Base-by-base conservation (phyloP, 1,140 invertebrate genomes). In the Polypedilum vanderplanki region DNA sequence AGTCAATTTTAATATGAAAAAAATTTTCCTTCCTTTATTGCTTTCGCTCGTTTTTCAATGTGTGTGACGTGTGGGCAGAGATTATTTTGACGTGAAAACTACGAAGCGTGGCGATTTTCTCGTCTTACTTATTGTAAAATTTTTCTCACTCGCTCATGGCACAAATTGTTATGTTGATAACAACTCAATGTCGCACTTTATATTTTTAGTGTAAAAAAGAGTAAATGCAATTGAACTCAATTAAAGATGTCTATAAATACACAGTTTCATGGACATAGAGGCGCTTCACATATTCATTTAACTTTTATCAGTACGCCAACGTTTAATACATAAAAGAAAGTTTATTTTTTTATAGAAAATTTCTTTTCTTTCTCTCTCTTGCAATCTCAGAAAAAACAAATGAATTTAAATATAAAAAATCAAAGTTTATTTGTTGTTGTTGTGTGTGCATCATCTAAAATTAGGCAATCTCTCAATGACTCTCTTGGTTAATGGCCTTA, bases 221-320 rank as follows among this genome's bases (percentile, higher is more conserved):
- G 2, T 3, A 8, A 46, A 57, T 57, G 46, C n/a, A 57, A 57
- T 57, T 57, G 46, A 57, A 57, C 46, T 57, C 46, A 57, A n/a
- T 33, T 33, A 57, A 57, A 15, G n/a, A n/a, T n/a, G 46, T 57
- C 46, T 57, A 57, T n/a, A n/a, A n/a, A 1, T 57, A 57, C 12
- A 57, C 46, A 57, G n/a, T 57, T 57, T 57, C 46, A 57, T 57
- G 46, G 46, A 57, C 46, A 57, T 15, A 0, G 12, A 12, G 46
- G 46, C 46, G 46, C 46, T 57, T 57, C 46, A 57, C n/a, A n/a
- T 57, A 57, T 57, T 57, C n/a, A 57, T 57, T 57, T 57, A n/a
- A 57, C 12, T 12, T 57, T 57, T 57, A 57, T 57, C 46, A 57
- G 12, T 12, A 57, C 12, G 46, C 24, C 24, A 33, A 33, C 24